Evolutionary conservation across 2,113 vertebrate species (phyloP).

Genomic region (Ameiurus melas): DNA sequence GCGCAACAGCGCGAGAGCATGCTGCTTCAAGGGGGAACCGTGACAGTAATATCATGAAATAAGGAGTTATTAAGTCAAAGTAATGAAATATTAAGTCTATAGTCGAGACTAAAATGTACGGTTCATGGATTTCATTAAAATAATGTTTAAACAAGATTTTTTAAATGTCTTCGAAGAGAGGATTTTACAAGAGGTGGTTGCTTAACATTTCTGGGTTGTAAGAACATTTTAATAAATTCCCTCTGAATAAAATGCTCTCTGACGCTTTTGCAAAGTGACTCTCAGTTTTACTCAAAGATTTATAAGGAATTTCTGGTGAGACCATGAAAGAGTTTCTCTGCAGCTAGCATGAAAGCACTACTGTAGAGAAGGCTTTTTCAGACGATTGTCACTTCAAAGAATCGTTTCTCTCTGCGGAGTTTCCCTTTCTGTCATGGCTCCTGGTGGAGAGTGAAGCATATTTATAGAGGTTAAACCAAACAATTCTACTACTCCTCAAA

Average conservation of each 20-base stretch:
- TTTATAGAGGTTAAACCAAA: slow-evolving; percentile 30
- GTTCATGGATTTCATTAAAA: neutral
- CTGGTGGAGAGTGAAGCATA: slow-evolving; percentile 54
- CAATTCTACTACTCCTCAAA: slow-evolving; percentile 9
- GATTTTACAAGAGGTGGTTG: slow-evolving; percentile 47
- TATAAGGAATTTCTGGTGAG: slow-evolving; percentile 58
- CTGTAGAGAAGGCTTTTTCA: slow-evolving; percentile 56
- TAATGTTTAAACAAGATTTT: slow-evolving; percentile 33
- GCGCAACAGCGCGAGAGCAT: too few relatives aligned
- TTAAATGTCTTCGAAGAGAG: slow-evolving; percentile 40
- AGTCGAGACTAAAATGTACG: neutral
- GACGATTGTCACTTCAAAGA: slow-evolving; percentile 67
- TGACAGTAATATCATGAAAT: neutral
- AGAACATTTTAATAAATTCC: slow-evolving; percentile 6
- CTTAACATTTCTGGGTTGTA: slow-evolving; percentile 31
- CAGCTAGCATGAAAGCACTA: slow-evolving; percentile 61
- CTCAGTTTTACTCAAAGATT: slow-evolving; percentile 56
- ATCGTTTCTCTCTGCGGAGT: slow-evolving; percentile 44
- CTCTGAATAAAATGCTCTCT: slow-evolving; percentile 33
- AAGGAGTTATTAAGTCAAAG: neutral
- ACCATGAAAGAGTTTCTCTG: slow-evolving; percentile 62
- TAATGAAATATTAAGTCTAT: neutral
- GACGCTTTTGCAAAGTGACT: slow-evolving; percentile 51
- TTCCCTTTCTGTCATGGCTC: slow-evolving; percentile 49
- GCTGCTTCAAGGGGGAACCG: too few relatives aligned